Evolutionary conservation across 2,113 vertebrate species (phyloP).

Genomic region (Pedionomus torquatus): DNA sequence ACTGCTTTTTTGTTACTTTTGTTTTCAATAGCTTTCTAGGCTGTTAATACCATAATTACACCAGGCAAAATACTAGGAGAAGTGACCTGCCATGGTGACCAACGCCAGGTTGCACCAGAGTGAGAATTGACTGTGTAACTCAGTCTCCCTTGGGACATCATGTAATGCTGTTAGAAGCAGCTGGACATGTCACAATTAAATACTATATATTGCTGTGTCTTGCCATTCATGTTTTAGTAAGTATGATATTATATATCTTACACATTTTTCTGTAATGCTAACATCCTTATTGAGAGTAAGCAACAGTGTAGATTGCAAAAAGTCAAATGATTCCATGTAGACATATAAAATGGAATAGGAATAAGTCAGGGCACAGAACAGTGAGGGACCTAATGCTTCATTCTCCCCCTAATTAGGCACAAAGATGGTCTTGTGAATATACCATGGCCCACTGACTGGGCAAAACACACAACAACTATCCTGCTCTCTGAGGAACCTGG

Average conservation of each 20-base stretch:
- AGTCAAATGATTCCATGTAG: background rate
- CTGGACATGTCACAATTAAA: background rate
- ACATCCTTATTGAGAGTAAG: background rate
- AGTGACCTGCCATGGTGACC: background rate
- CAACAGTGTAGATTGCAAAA: background rate
- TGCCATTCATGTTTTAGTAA: background rate
- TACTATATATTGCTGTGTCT: background rate
- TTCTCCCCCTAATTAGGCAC: background rate
- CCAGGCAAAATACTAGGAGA: background rate
- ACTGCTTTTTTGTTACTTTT: background rate
- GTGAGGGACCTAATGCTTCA: background rate
- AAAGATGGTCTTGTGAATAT: background rate
- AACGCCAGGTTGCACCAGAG: background rate
- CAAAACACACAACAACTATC: background rate
- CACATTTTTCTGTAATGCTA: background rate
- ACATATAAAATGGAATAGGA: background rate
- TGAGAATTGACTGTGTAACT: background rate
- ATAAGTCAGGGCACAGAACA: background rate
- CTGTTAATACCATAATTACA: background rate
- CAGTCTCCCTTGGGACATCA: background rate
- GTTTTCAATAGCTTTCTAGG: background rate
- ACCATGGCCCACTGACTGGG: rapidly evolving
- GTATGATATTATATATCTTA: rapidly evolving
- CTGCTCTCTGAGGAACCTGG: background rate
- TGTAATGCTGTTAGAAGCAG: background rate